A percentile compares a stretch with the other conserved stretches of the same genome.
Conservation (phyloP, 2,797 vertebrate genomes). For the Paguma larvata region DNA sequence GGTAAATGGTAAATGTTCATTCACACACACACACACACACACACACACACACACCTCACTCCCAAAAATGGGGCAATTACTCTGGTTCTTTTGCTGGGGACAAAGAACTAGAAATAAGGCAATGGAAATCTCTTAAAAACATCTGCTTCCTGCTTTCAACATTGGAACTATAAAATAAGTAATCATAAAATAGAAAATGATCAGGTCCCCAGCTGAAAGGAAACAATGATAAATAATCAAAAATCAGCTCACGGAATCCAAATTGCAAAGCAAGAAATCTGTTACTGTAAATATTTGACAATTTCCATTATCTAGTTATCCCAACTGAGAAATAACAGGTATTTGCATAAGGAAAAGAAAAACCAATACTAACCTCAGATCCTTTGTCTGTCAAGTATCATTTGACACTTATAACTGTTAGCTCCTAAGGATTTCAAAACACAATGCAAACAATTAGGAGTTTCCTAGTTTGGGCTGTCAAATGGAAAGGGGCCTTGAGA, state of each 20-base stretch:
- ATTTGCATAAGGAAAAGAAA: slow-evolving; percentile 37
- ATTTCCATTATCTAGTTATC: neutral
- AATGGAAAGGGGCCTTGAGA: neutral
- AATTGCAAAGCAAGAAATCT: slow-evolving; percentile 46
- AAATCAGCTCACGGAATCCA: slow-evolving; percentile 35
- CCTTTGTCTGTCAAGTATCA: slow-evolving; percentile 52
- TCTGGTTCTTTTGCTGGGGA: neutral
- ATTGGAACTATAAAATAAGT: neutral
- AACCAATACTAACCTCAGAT: slow-evolving; percentile 32
- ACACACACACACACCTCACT: neutral
- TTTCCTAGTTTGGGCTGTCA: neutral
- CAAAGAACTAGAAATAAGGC: neutral
- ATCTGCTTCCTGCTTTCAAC: neutral
- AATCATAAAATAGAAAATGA: slow-evolving; percentile 60
- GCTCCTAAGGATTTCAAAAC: slow-evolving; percentile 63
- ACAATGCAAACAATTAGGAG: slow-evolving; percentile 14
- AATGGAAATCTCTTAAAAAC: neutral
- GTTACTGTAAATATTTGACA: slow-evolving; percentile 62
- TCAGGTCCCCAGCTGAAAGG: neutral
- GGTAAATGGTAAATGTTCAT: neutral
- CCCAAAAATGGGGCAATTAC: neutral
- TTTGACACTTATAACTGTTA: neutral
- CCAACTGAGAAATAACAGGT: slow-evolving; percentile 26
- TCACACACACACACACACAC: neutral
- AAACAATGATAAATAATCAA: slow-evolving; percentile 62